These are phyloP conservation scores for Chrysopilus asiliformis DNA, from an alignment of 2,888 invertebrate species.

Conservation along the genomic window DNA sequence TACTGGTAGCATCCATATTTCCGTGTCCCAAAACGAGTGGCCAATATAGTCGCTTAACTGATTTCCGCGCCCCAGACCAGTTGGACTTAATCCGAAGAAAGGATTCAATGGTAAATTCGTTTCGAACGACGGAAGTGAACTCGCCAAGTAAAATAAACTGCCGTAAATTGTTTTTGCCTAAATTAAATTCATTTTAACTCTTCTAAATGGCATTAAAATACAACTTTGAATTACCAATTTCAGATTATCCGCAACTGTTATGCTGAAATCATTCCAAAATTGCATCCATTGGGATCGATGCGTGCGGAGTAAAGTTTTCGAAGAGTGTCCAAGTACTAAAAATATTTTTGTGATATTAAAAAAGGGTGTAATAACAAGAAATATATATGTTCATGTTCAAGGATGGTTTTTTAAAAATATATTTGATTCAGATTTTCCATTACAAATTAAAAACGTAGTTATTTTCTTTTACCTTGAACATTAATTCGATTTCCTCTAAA, in stretches of 20 bases:
- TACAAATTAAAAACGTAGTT: too few relatives aligned
- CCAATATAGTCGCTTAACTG: slow-evolving; percentile 37
- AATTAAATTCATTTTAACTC: too few relatives aligned
- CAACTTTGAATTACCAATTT: slow-evolving; percentile 34
- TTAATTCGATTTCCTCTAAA: too few relatives aligned
- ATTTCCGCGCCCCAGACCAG: slow-evolving; percentile 41
- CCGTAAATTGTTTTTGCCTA: slow-evolving; percentile 35
- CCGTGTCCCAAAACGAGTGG: slow-evolving; percentile 51
- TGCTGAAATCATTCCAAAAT: slow-evolving; percentile 38
- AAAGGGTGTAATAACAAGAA: too few relatives aligned
- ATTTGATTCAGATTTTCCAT: too few relatives aligned
- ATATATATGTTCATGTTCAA: too few relatives aligned
- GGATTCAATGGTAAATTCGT: slow-evolving; percentile 36
- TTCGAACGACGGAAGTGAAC: slow-evolving; percentile 40
- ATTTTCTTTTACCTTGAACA: too few relatives aligned
- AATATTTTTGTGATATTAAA: too few relatives aligned
- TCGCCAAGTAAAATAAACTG: slow-evolving; percentile 45
- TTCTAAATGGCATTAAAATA: slow-evolving; percentile 25
- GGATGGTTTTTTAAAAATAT: too few relatives aligned
- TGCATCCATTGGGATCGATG: slow-evolving; percentile 40
- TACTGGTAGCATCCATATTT: slow-evolving; percentile 48
- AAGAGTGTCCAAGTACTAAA: slow-evolving; percentile 41
- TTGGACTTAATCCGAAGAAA: slow-evolving; percentile 45
- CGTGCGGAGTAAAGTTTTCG: slow-evolving; percentile 35
- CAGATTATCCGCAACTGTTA: slow-evolving; percentile 40